Base-by-base conservation (phyloP, 2,797 vertebrate species). In the Yasuhikotakia modesta region DNA sequence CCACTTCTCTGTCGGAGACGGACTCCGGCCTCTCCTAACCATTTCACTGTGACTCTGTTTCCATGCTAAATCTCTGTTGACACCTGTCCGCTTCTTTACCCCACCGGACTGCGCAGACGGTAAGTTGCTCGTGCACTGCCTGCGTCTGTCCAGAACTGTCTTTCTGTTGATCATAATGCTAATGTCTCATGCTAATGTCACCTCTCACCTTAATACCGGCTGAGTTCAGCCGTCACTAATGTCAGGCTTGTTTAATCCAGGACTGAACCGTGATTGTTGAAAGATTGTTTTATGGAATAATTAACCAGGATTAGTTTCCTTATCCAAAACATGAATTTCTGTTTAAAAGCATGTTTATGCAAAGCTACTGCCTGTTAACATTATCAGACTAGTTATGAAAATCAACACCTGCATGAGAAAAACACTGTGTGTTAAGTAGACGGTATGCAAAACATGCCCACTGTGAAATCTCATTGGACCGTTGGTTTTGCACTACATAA, bases 121-220 rank as follows among this genome's bases (percentile, higher is more conserved):
- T 94, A 92, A 94, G 93, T 92, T 87, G 91, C 93, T 92, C 88
- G 87, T 76, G 86, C 66, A 78, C 86, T 75, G 78, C 76, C 69
- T 79, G 53, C 71, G 71, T 66, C 68, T 78, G 68, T 65, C 30
- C 57, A 63, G 32, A 50, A 32, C 82, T 35, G 24, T 78, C 63
- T 16, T 48, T 65, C 65, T 83, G 70, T 81, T 73, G 32, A 19
- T 48, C 80, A 39, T 65, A n/a, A n/a, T n/a, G n/a, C n/a, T n/a
- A n/a, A n/a, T n/a, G n/a, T 35, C 80, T 71, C 60, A 57, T 24
- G 52, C 50, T 39, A 73, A 55, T 72, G 12, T 73, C 67, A 14
- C 45, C 32, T 46, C 68, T 73, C 21, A 46, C 35, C 83, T 87
- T 13, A 90, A 89, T 80, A 22, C 74, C 57, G 19, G 24, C 35